Evolutionary conservation across 2,113 vertebrate species (phyloP), one percentile per base, ranked within the genome.

Genomic region (Sardina pilchardus): DNA sequence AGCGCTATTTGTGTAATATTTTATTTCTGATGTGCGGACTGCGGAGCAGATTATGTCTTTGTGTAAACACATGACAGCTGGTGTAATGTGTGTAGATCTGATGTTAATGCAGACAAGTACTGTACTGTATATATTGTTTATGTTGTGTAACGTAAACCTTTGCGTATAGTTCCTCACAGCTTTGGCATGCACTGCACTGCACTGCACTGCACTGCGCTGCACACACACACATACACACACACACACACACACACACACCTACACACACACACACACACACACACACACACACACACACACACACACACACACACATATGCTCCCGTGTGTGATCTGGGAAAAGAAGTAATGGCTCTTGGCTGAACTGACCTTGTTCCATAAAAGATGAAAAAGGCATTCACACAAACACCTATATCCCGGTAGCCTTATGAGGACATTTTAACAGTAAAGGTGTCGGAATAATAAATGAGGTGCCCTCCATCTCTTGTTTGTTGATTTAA

Each of bases 361-460:
- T 63, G 56, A 63, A 5, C 56, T 21, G n/a, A 63, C 56, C 56
- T 63, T 63, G 56, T 63, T 63, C 24, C 6, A 63, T n/a, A n/a
- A 63, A 63, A 63, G 56, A 63, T 63, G 56, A n/a, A 63, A 53
- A 59, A 75, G 59, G 36, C 81, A 21, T 67, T 53, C 42, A 34
- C 67, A 63, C 39, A 86, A 83, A 82, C 81, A 63, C 67, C 53
- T 63, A 21, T 42, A 82, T 86, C 43, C 3, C 63, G 42, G 63
- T 12, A 26, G 43, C 30, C 81, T 86, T 86, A 86, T 71, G 53
- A 82, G 81, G 26, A 43, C 34, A 78, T 82, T 67, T 42, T 83
- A 42, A 75, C 82, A 71, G 81, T 86, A 42, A 82, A 50, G 81
- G 9, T 30, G 44, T 82, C 81, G 71, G 81, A 78, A 75, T 75